Conservation (phyloP, 2,797 vertebrate species). For the Anabacerthia variegaticeps region DNA sequence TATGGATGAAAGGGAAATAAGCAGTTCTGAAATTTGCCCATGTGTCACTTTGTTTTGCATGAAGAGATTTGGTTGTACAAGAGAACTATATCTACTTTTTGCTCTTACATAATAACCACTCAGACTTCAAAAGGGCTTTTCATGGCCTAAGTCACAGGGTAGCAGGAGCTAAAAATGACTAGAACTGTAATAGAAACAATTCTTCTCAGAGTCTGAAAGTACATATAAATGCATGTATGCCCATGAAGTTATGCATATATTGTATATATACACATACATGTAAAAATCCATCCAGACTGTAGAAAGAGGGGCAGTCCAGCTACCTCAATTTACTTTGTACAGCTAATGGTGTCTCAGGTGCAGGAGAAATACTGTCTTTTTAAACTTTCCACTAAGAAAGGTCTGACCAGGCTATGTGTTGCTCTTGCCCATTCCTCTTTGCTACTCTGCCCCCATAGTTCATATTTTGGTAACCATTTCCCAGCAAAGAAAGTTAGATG, state of each 20-base stretch:
- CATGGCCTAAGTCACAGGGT: background rate
- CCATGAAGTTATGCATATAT: fast-evolving
- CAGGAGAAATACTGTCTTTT: background rate
- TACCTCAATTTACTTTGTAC: background rate
- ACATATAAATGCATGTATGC: background rate
- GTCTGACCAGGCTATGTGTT: background rate
- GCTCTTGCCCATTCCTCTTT: background rate
- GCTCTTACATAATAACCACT: background rate
- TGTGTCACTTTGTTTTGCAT: background rate
- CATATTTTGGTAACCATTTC: background rate
- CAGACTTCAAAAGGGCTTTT: background rate
- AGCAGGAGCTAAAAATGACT: background rate
- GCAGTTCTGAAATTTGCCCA: background rate
- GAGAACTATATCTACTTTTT: background rate
- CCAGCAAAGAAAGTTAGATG: background rate
- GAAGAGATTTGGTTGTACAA: background rate
- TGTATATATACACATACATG: background rate
- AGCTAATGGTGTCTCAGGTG: background rate
- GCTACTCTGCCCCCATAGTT: background rate
- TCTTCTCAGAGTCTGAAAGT: background rate
- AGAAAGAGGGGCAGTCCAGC: background rate
- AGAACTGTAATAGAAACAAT: background rate
- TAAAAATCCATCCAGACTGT: background rate
- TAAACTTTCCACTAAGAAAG: background rate
- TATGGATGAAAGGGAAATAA: background rate